Percentiles rank a stretch among this genome's conserved stretches.
phyloP scores from a whole-genome alignment of 2,797 vertebrate species.

The Pangasius krempfi region DNA sequence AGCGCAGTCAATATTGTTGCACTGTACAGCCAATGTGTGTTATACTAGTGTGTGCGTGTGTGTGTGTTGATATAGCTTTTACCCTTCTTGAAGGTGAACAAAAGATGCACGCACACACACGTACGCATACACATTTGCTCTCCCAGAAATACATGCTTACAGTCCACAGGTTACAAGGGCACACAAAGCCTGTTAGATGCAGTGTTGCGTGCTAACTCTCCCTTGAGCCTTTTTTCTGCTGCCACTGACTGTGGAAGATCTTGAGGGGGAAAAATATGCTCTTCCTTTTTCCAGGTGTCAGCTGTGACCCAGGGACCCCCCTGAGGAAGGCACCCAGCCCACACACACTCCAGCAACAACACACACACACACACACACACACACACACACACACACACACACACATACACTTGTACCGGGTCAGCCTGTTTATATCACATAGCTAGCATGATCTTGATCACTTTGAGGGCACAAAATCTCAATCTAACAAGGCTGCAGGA shows the following conservation, averaged over 20 bases:
- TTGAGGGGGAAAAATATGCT: background rate
- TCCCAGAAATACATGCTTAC: background rate
- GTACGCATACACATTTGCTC: background rate
- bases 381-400: conserved; percentile 20
- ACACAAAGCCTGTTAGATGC: conserved; percentile 28
- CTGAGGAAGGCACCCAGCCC: conserved; percentile 24
- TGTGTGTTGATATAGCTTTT: background rate
- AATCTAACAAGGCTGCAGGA: conserved; percentile 21
- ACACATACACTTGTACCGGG: conserved; percentile 6
- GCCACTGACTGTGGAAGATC: background rate
- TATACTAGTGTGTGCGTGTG: background rate
- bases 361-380: conserved; percentile 25
- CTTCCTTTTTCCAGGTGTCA: conserved; percentile 29
- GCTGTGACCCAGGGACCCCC: conserved; percentile 27
- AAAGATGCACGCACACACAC: background rate
- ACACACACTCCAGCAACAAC: conserved; percentile 14
- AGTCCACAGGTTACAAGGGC: conserved; percentile 21
- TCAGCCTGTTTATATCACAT: conserved; percentile 22
- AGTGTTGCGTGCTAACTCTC: conserved; percentile 21
- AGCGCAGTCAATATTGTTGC: background rate
- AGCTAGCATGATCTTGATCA: conserved; percentile 16
- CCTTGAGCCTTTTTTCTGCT: background rate
- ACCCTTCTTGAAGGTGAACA: too few relatives aligned
- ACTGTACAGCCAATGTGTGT: background rate
- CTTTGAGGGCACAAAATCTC: conserved; percentile 25